phyloP scores from a whole-genome alignment of 2,797 vertebrate genomes.

The Amphiprion clarkii region DNA sequence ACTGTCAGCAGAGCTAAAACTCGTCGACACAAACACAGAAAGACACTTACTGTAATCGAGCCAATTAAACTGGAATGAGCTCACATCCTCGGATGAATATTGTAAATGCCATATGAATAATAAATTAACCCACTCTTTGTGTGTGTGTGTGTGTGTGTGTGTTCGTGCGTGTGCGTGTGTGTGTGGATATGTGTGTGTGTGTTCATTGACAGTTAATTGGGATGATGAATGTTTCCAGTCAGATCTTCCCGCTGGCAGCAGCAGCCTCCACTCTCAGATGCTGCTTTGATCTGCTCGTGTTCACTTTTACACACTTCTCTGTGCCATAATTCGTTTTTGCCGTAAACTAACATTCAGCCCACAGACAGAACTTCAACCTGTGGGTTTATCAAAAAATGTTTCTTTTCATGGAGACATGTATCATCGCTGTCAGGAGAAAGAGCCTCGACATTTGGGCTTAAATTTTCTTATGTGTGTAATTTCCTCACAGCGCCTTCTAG shows the following conservation, averaged over 20 bases:
- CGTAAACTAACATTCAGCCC: not conserved
- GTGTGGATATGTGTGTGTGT: slow-evolving; percentile 7
- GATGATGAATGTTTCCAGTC: slow-evolving; percentile 44
- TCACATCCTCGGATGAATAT: slow-evolving; percentile 50
- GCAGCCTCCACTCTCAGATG: not conserved
- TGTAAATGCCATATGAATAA: slow-evolving; percentile 58
- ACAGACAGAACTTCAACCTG: not conserved
- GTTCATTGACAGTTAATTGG: slow-evolving; percentile 26
- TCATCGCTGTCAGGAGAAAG: not conserved
- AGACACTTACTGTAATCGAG: slow-evolving; percentile 11
- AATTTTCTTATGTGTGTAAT: too few species aligned
- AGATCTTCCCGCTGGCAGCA: slow-evolving; percentile 37
- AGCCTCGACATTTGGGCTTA: too few species aligned
- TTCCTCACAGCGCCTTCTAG: too few species aligned
- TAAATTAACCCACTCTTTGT: slow-evolving; percentile 21
- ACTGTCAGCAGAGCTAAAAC: not conserved
- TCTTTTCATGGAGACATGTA: not conserved
- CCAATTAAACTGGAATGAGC: slow-evolving; percentile 52
- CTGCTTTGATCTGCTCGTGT: slow-evolving; percentile 30
- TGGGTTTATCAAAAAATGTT: not conserved
- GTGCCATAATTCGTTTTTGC: slow-evolving; percentile 4
- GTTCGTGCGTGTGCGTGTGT: slow-evolving; percentile 13
- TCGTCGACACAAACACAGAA: not conserved
- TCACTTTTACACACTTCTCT: not conserved
- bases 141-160: not conserved